Percentiles rank a stretch among this genome's conserved stretches.
These are phyloP conservation scores for Elysia crispata DNA, from an alignment of 2,888 invertebrate species.

Conservation along the genomic window DNA sequence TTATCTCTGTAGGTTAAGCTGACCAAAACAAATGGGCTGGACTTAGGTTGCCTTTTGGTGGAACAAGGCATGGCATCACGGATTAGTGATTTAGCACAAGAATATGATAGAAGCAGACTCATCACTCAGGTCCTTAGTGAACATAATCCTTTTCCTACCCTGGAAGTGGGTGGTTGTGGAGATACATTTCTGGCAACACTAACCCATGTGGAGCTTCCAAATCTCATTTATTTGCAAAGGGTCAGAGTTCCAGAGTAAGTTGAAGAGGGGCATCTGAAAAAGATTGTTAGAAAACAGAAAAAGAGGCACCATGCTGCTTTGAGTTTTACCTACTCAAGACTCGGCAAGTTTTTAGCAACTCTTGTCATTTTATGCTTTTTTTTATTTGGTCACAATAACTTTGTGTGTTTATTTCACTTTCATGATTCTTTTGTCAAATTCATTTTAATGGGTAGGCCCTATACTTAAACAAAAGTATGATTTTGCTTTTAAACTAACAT, in stretches of 20 bases:
- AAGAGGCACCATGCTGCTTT: no score
- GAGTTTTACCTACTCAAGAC: no score
- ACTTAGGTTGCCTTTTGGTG: conserved; percentile 22
- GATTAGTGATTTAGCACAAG: neutral
- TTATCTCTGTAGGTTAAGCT: neutral
- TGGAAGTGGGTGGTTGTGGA: conserved; percentile 37
- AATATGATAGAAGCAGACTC: conserved; percentile 20
- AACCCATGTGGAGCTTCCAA: conserved; percentile 67
- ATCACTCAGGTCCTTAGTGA: conserved; percentile 48
- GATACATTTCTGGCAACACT: conserved; percentile 58
- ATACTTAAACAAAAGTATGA: no score
- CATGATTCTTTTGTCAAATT: no score
- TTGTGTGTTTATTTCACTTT: no score
- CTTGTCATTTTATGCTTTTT: no score
- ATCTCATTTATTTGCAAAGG: conserved; percentile 59
- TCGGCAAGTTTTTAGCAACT: no score
- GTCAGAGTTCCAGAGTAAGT: conserved; percentile 20
- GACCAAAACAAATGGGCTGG: neutral
- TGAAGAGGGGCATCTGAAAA: no score
- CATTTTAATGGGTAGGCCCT: no score
- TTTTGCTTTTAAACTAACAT: no score
- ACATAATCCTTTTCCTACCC: conserved; percentile 52
- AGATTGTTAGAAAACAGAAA: no score
- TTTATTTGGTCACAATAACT: no score
- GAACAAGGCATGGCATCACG: conserved; percentile 14